Base-by-base conservation (phyloP, 2,888 invertebrate species). In the Lydus trimaculatus region DNA sequence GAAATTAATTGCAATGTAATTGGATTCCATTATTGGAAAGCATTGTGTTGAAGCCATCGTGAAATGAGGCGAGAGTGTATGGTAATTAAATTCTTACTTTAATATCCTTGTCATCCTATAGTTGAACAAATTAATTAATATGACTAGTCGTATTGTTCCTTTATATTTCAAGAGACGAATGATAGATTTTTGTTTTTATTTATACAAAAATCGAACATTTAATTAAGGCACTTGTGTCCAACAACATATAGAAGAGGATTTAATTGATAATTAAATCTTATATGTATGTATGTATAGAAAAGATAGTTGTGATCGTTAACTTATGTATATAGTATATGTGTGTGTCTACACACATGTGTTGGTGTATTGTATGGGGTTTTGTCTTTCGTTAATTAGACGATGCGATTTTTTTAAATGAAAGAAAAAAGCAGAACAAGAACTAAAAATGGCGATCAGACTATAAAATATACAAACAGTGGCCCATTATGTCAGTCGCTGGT, bases 391-490 rank as follows among this genome's bases (percentile, higher is more conserved):
- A 82, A 82, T 83, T 82, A 82, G 81, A 79, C 79, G 75, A 76
- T 72, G 74, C 74, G 81, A 76, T 73, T 75, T 75, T 79, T 75
- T 75, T 75, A 76, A 77, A 74, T 2, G 8, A 11, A 33, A 33
- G n/a, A 43, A 52, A 52, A 52, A 13, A 52, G 13, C 78, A 72
- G 75, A 79, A 78, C 81, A 79, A 79, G 80, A 52, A 75, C 81
- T 81, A 83, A 82, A 83, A 84, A 83, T 82, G 82, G 81, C 81
- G 80, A 80, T 78, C 79, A 78, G 80, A 76, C 81, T 79, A 82
- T 82, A 83, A 83, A 84, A 83, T 83, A 82, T 81, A 83, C 82
- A 81, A 81, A 79, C 82, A 81, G 81, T 78, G 78, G 80, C 83
- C 83, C 83, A 83, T 84, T 84, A 84, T 81, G 80, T 80, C 80